A percentile compares a stretch with the other conserved stretches of the same genome.
Conservation (phyloP, 2,888 invertebrate genomes). For the Agrochola macilenta region DNA sequence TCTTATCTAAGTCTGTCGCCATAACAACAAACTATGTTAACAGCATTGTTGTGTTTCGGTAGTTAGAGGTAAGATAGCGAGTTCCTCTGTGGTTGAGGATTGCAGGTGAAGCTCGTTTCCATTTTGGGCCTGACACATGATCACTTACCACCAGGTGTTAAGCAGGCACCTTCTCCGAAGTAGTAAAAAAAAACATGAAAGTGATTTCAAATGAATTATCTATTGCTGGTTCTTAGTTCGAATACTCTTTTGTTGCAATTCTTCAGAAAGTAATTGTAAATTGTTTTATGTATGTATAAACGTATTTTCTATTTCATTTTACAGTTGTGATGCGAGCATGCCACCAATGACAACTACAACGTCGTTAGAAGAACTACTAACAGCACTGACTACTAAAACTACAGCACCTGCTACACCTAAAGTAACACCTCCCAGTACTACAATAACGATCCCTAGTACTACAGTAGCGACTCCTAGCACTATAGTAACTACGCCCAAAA, state of each 20-base stretch:
- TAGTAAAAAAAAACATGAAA: too few species aligned
- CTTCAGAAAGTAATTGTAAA: background rate
- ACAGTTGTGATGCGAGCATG: conserved; percentile 86
- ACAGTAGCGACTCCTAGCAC: conserved; percentile 12
- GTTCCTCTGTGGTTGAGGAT: too few species aligned
- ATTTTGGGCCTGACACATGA: too few species aligned
- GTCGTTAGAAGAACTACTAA: conserved; percentile 82
- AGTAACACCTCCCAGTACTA: conserved; percentile 53
- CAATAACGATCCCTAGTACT: conserved; percentile 11
- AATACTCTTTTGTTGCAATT: background rate
- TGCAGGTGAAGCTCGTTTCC: too few species aligned
- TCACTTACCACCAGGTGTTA: too few species aligned
- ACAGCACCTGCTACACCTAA: conserved; percentile 67
- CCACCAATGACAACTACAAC: conserved; percentile 77
- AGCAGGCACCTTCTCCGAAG: too few species aligned
- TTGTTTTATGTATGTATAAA: conserved; percentile 35
- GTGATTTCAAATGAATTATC: background rate
- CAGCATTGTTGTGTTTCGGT: too few species aligned
- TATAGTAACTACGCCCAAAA: conserved; percentile 25
- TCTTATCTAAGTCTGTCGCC: too few species aligned
- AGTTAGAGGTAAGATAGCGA: too few species aligned
- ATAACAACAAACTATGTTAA: too few species aligned
- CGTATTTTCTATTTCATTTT: conserved; percentile 64
- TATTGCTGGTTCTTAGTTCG: background rate
- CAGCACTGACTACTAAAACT: conserved; percentile 78